phyloP scores from a whole-genome alignment of 1,140 invertebrate species.

The Caenorhabditis briggsae region DNA sequence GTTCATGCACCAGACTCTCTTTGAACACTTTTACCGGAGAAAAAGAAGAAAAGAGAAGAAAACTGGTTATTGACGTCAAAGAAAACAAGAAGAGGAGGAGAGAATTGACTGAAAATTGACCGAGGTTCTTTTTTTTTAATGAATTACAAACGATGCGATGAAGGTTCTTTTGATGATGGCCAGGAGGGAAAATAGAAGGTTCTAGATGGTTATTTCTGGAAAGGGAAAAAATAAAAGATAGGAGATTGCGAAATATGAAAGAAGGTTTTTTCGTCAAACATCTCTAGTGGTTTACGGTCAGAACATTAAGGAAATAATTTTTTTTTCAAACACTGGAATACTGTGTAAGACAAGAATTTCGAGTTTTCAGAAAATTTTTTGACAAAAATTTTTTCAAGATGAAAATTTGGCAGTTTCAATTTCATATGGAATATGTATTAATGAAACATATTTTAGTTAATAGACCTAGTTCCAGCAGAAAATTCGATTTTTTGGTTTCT shows the following conservation, averaged over 20 bases:
- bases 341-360: too few species aligned
- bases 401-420: too few species aligned
- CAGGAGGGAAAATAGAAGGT: neutral
- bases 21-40: conserved; percentile 34
- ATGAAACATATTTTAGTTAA: too few species aligned
- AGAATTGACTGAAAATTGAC: conserved; percentile 47
- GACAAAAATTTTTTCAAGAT: too few species aligned
- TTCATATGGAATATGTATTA: too few species aligned
- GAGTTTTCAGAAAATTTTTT: too few species aligned
- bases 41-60: neutral
- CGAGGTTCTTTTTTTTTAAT: neutral
- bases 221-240: neutral
- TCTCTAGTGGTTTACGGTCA: neutral
- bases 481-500: too few species aligned
- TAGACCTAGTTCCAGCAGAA: too few species aligned
- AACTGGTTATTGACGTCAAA: conserved; percentile 46
- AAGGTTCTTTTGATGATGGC: conserved; percentile 7
- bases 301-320: neutral
- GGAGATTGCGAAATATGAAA: too few species aligned
- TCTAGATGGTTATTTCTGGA: neutral
- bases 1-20: conserved; percentile 4
- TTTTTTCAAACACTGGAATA: neutral
- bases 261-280: too few species aligned
- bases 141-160: conserved; percentile 19
- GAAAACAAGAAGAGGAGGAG: neutral